Conservation (phyloP, 2,113 vertebrate genomes). For the Dryoscopus gambensis region DNA sequence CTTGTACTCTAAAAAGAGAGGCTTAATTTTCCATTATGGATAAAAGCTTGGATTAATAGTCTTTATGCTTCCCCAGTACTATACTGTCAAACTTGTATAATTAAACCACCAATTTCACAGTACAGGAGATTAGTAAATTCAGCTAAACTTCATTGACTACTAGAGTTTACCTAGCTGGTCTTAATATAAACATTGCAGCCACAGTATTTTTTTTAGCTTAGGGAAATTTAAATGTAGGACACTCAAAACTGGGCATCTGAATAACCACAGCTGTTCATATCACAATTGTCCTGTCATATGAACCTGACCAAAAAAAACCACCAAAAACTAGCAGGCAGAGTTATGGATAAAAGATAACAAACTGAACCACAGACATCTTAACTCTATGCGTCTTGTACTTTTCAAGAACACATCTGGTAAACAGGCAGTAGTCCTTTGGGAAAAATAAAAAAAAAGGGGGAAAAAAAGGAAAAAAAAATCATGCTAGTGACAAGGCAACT, state of each 20-base stretch:
- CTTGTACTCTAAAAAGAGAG: background rate
- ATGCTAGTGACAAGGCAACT: background rate
- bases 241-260: background rate
- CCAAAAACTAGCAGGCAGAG: rapidly evolving
- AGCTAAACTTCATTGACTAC: background rate
- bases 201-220: background rate
- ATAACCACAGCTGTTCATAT: background rate
- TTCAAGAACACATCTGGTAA: background rate
- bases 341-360: background rate
- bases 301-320: background rate
- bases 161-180: background rate
- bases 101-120: background rate
- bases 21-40: background rate
- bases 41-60: background rate
- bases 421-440: background rate
- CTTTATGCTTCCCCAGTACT: background rate
- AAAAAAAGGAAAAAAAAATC: background rate
- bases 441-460: background rate
- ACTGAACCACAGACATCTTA: background rate
- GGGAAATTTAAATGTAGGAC: background rate
- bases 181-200: background rate
- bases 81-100: background rate
- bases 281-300: background rate
- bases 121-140: background rate
- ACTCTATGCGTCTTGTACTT: background rate